phyloP scores from a whole-genome alignment of 2,888 invertebrate genomes.

The Coleophora deauratella region DNA sequence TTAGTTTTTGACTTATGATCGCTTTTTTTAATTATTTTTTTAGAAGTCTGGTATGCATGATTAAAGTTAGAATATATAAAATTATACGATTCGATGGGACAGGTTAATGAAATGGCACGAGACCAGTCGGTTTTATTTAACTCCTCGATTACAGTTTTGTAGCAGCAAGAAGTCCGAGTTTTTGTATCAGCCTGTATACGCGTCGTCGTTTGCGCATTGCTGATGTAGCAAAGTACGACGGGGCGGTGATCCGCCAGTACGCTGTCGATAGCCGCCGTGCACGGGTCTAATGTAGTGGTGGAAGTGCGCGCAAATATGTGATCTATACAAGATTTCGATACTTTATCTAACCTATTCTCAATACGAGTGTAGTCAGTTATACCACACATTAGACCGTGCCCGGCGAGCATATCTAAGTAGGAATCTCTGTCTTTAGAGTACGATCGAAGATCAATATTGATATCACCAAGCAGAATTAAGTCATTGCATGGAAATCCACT shows the following conservation, averaged over 20 bases:
- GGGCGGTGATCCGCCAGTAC: constrained; percentile 3
- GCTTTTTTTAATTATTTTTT: no score
- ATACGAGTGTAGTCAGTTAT: constrained; percentile 14
- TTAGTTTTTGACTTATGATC: no score
- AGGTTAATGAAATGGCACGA: no score
- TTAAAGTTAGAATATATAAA: no score
- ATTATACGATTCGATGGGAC: no score
- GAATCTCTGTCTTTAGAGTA: constrained; percentile 4
- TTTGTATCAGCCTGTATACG: background rate
- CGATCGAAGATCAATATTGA: constrained; percentile 9
- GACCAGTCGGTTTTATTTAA: background rate
- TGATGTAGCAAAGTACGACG: background rate
- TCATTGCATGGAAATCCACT: background rate
- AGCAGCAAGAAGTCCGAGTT: background rate
- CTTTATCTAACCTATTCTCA: constrained; percentile 5
- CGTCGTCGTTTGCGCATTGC: background rate
- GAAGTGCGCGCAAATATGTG: no score
- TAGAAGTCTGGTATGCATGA: no score
- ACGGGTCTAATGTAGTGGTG: constrained; percentile 2
- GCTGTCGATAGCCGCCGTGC: constrained; percentile 1
- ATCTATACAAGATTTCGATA: background rate
- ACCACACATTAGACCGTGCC: constrained; percentile 11
- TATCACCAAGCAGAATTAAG: constrained; percentile 7
- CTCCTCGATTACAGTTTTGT: background rate
- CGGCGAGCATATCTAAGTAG: constrained; percentile 4